phyloP scores from a whole-genome alignment of 2,113 vertebrate genomes.

The Agelaius phoeniceus region DNA sequence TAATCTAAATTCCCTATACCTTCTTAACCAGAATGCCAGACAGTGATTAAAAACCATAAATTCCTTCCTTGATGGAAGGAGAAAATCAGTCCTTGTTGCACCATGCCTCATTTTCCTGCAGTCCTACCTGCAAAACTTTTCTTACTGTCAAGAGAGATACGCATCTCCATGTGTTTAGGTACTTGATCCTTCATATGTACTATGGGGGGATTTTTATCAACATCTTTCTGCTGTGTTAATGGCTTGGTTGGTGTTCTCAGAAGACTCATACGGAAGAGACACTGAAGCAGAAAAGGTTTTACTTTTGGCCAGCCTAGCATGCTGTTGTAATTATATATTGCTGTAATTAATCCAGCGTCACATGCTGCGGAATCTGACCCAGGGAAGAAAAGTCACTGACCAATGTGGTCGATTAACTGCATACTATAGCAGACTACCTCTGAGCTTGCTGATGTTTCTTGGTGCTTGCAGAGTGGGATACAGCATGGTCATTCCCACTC shows the following conservation, averaged over 20 bases:
- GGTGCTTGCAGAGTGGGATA: background rate
- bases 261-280: background rate
- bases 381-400: background rate
- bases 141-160: background rate
- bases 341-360: background rate
- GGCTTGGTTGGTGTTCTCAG: background rate
- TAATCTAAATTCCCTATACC: background rate
- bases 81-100: background rate
- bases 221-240: background rate
- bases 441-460: background rate
- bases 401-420: background rate
- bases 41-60: background rate
- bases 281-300: background rate
- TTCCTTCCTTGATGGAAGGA: background rate
- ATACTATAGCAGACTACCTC: background rate
- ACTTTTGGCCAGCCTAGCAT: background rate
- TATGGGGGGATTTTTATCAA: background rate
- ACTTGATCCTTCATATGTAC: background rate
- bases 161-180: rapidly evolving
- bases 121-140: background rate
- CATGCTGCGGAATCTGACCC: background rate
- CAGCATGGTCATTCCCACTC: background rate
- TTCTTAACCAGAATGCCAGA: background rate
- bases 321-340: background rate
- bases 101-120: background rate